A percentile compares a stretch with the other conserved stretches of the same genome.
Conservation (phyloP, 1,140 invertebrate genomes). For the Cephus cinctus region DNA sequence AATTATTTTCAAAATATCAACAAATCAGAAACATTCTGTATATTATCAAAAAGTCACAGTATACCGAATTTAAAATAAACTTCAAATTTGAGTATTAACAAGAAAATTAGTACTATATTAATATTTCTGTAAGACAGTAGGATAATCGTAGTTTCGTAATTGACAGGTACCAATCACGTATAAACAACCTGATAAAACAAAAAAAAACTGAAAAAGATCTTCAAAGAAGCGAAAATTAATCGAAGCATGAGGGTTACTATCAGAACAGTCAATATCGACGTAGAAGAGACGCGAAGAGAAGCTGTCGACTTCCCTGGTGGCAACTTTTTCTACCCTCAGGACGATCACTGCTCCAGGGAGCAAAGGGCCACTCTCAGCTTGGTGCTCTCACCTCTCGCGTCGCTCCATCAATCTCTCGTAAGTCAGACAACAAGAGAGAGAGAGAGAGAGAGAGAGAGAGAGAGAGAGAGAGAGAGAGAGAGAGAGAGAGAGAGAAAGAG, state of each 20-base stretch:
- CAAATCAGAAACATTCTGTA: too few relatives aligned
- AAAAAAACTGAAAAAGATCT: too few relatives aligned
- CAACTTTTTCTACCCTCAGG: slow-evolving; percentile 35
- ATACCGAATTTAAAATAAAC: too few relatives aligned
- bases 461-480: slow-evolving; percentile 10
- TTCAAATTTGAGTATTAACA: too few relatives aligned
- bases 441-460: slow-evolving; percentile 6
- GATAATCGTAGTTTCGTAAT: too few relatives aligned
- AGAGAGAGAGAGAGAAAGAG: not conserved
- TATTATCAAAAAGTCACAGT: too few relatives aligned
- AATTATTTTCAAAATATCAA: too few relatives aligned
- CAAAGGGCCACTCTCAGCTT: slow-evolving; percentile 35
- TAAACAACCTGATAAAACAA: too few relatives aligned
- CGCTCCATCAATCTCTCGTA: slow-evolving; percentile 42
- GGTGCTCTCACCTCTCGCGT: slow-evolving; percentile 37
- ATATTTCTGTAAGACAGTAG: too few relatives aligned
- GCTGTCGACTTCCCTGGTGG: slow-evolving; percentile 27
- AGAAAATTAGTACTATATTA: too few relatives aligned
- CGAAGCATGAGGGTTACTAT: not conserved
- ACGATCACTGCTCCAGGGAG: slow-evolving; percentile 37
- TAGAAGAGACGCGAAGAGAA: not conserved
- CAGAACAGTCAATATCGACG: not conserved
- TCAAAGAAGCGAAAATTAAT: slow-evolving; percentile 1
- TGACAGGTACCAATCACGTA: too few relatives aligned
- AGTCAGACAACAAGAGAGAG: slow-evolving; percentile 17